These are phyloP conservation scores for Dinothrombium tinctorium DNA, from an alignment of 1,140 invertebrate genomes.

Conservation along the genomic window DNA sequence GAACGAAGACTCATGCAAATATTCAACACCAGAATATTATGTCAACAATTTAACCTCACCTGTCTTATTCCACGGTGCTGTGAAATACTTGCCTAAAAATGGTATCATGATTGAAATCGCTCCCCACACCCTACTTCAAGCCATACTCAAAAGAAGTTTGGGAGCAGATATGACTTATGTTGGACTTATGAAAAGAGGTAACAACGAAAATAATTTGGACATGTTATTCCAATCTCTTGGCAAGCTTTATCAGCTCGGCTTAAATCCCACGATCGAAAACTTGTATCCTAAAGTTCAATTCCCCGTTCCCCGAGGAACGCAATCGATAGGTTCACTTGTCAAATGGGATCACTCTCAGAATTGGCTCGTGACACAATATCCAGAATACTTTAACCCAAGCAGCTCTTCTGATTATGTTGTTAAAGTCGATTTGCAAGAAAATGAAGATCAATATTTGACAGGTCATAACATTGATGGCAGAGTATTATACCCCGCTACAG, in stretches of 20 bases:
- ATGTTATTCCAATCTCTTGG: slow-evolving; percentile 45
- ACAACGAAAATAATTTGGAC: slow-evolving; percentile 38
- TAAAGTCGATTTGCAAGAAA: slow-evolving; percentile 47
- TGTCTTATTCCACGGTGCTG: slow-evolving; percentile 41
- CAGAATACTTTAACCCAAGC: slow-evolving; percentile 13
- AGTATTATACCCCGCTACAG: slow-evolving; percentile 80
- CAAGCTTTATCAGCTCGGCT: slow-evolving; percentile 50
- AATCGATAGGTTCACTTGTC: slow-evolving; percentile 55
- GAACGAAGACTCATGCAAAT: slow-evolving; percentile 43
- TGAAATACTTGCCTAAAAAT: slow-evolving; percentile 56
- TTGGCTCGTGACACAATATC: slow-evolving; percentile 49
- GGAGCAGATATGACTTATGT: slow-evolving; percentile 30
- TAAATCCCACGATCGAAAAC: slow-evolving; percentile 42
- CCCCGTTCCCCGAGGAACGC: slow-evolving; percentile 71
- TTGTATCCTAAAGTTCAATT: slow-evolving; percentile 47
- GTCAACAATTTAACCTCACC: slow-evolving; percentile 76
- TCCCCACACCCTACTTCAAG: slow-evolving; percentile 66
- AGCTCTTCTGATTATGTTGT: slow-evolving; percentile 44
- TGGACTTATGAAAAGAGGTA: slow-evolving; percentile 44
- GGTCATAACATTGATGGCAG: slow-evolving; percentile 89
- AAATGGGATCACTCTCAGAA: slow-evolving; percentile 69
- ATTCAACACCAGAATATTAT: slow-evolving; percentile 73
- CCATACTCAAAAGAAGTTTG: slow-evolving; percentile 53
- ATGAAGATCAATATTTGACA: slow-evolving; percentile 45
- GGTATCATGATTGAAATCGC: slow-evolving; percentile 77